Evolutionary conservation across 2,797 vertebrate genomes (phyloP), one percentile per base, ranked within the genome.

Genomic region (Rhinoraja longicauda): DNA sequence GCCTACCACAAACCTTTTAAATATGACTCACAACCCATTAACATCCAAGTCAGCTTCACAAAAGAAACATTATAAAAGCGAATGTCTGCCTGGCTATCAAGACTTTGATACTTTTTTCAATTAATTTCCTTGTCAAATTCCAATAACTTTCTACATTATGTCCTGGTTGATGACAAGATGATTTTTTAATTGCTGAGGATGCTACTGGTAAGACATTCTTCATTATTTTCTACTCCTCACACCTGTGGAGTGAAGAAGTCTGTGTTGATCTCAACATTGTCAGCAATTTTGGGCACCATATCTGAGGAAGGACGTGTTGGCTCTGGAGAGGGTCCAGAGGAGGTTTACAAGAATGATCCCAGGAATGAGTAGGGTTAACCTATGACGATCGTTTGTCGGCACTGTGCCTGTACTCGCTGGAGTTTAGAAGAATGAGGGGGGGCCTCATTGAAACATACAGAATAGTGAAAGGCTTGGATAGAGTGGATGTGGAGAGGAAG

Each of bases 21-120:
- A 94, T 93, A 93, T 81, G 94, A 92, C 94, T 95, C 93, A 53
- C 91, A 94, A 91, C 93, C 95, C 94, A 96, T 95, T 95, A 95
- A 78, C 94, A 95, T 93, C 93, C 94, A 94, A 94, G 95, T 95
- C 90, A 79, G 73, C 6, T 78, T 67, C 84, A 64, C 59, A 88
- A 32, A 67, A 88, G 15, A 36, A 67, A 12, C 59, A 88, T 64
- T 67, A 21, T 32, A 67, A 62, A 32, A 36, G 84, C 64, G n/a
- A 17, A 88, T 67, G 59, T 17, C 6, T 67, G 84, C 64, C 62
- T 88, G 17, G n/a, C n/a, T 67, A 59, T 1, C 59, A n/a, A 62
- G 57, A 10, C 26, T 57, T 86, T 13, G 8, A 86, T 86, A 62
- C 19, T 0, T 17, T 21, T 67, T 19, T 19, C 21, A 36, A 21